Conservation (phyloP, 1,140 invertebrate species). For the Idris sp. region DNA sequence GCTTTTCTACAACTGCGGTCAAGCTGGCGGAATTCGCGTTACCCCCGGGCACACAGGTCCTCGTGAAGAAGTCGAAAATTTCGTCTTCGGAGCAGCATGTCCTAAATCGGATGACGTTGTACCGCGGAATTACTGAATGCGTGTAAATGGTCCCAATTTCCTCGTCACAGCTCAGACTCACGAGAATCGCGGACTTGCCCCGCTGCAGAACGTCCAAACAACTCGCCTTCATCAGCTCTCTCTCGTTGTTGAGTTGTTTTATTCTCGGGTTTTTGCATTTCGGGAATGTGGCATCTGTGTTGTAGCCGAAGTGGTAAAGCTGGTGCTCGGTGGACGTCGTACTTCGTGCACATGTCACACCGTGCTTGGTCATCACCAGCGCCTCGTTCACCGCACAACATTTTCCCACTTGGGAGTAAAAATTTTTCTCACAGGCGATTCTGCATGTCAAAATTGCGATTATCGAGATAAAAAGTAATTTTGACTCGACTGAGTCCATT, state of each 20-base stretch:
- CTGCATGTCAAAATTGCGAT: background rate
- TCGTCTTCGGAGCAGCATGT: conserved; percentile 33
- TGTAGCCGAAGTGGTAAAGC: conserved; percentile 14
- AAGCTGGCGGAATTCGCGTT: background rate
- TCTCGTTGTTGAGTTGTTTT: conserved; percentile 1
- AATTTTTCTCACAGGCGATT: background rate
- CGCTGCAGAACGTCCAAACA: conserved; percentile 17
- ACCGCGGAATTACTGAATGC: background rate
- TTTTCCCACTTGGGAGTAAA: conserved; percentile 18
- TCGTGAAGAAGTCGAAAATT: conserved; percentile 23
- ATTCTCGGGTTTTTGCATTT: background rate
- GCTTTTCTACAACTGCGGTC: background rate
- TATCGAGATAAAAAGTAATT: too few relatives aligned
- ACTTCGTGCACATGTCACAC: background rate
- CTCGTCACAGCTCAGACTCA: conserved; percentile 19
- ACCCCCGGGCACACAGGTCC: background rate
- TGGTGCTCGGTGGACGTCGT: too few relatives aligned
- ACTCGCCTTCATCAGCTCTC: background rate
- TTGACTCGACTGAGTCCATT: too few relatives aligned
- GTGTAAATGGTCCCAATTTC: background rate
- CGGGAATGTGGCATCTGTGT: conserved; percentile 7
- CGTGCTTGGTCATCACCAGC: conserved; percentile 6
- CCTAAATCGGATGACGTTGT: conserved; percentile 13
- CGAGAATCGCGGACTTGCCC: background rate
- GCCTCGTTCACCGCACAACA: conserved; percentile 12